Percentiles rank a stretch among this genome's conserved stretches.
Evolutionary conservation across 2,888 invertebrate species (phyloP).

Genomic region (Fragum sueziense): DNA sequence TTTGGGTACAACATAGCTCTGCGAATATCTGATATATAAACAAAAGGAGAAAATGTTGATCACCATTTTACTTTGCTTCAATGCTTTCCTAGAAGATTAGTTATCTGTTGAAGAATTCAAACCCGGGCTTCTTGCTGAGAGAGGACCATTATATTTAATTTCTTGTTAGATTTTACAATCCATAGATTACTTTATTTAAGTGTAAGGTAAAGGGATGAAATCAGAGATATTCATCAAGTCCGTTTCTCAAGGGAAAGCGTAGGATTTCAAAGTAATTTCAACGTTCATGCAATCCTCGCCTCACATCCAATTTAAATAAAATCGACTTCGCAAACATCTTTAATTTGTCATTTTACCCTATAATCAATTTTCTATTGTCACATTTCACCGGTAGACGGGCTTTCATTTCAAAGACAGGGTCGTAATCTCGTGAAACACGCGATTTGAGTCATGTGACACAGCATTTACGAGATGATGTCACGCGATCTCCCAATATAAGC

Average conservation of each 20-base stretch:
- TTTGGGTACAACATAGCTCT: too few species aligned
- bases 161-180: too few species aligned
- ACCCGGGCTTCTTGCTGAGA: too few species aligned
- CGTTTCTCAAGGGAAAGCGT: neutral
- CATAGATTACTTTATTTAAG: too few species aligned
- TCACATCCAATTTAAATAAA: constrained; percentile 18
- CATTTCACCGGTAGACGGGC: constrained; percentile 58
- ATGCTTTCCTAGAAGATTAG: too few species aligned
- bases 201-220: neutral
- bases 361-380: constrained; percentile 62
- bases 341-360: constrained; percentile 48
- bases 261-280: constrained; percentile 13
- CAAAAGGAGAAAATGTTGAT: too few species aligned
- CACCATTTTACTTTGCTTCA: too few species aligned
- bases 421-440: constrained; percentile 59
- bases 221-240: neutral
- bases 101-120: too few species aligned
- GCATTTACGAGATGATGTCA: constrained; percentile 53
- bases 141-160: too few species aligned
- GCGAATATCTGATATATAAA: too few species aligned
- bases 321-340: constrained; percentile 48
- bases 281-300: constrained; percentile 21
- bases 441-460: constrained; percentile 59
- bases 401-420: constrained; percentile 58
- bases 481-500: constrained; percentile 58